phyloP scores from a whole-genome alignment of 35 echinoderm and acorn worm species.

The Apostichopus californicus region DNA sequence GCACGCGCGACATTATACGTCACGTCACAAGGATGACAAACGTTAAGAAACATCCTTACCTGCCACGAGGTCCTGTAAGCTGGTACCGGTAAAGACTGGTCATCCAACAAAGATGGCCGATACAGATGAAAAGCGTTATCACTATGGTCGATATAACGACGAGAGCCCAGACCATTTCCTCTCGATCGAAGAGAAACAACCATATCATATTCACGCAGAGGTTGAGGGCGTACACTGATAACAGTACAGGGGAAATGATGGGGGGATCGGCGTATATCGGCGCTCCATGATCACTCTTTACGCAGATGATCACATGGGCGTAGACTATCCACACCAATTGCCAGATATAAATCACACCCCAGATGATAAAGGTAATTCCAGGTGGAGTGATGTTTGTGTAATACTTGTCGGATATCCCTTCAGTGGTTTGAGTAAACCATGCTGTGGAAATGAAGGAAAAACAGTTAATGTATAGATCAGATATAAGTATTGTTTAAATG shows the following conservation, averaged over 20 bases:
- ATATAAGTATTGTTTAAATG: too few species aligned
- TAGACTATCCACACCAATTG: conserved; percentile 62
- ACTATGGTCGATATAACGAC: conserved; percentile 32
- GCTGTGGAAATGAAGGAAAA: conserved; percentile 1
- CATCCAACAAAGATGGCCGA: conserved; percentile 17
- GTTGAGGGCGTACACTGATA: conserved; percentile 59
- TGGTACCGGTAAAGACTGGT: neutral
- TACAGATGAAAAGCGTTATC: conserved; percentile 47
- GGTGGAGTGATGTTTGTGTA: conserved; percentile 69
- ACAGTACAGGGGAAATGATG: conserved; percentile 51
- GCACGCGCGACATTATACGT: too few species aligned
- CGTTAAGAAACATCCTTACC: neutral
- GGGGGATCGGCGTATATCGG: conserved; percentile 50
- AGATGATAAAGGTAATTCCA: conserved; percentile 73
- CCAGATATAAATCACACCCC: conserved; percentile 77
- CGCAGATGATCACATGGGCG: conserved; percentile 61
- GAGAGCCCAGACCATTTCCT: conserved; percentile 63
- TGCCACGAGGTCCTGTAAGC: conserved; percentile 2
- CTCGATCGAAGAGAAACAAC: conserved; percentile 73
- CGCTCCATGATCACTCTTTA: conserved; percentile 25
- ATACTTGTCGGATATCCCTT: conserved; percentile 65
- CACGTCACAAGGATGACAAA: too few species aligned
- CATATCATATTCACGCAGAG: conserved; percentile 58
- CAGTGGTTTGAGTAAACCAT: conserved; percentile 74
- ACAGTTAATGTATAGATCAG: neutral